Percentiles rank a stretch among this genome's conserved stretches.
Conservation (phyloP, 2,888 invertebrate genomes). For the Crematogaster levior region DNA sequence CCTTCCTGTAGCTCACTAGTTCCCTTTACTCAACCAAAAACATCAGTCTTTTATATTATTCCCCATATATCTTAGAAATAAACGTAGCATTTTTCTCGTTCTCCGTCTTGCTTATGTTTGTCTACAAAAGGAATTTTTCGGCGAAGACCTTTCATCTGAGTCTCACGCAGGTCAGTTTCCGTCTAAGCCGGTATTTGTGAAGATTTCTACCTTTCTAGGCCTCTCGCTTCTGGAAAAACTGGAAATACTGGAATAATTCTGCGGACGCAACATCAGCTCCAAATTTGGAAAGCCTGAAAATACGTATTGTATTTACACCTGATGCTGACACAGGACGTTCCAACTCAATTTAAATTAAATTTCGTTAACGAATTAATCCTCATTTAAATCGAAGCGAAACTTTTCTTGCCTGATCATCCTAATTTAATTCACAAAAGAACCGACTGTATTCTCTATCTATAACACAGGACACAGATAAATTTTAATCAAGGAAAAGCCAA, state of each 20-base stretch:
- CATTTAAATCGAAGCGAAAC: not conserved
- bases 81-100: not conserved
- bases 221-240: constrained; percentile 38
- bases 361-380: not conserved
- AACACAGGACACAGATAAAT: not conserved
- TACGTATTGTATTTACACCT: not conserved
- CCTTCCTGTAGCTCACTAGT: not conserved
- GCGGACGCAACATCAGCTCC: not conserved
- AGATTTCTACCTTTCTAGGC: not conserved
- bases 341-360: not conserved
- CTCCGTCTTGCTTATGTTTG: not conserved
- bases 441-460: not conserved
- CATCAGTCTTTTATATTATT: not conserved
- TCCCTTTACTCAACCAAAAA: not conserved
- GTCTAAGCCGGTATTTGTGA: not conserved
- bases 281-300: not conserved
- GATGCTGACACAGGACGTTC: not conserved
- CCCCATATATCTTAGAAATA: not conserved
- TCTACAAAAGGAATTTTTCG: not conserved
- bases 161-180: not conserved
- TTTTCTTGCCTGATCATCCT: not conserved
- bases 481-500: not conserved
- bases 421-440: not conserved
- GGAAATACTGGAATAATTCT: constrained; percentile 49
- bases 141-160: not conserved